A percentile compares a stretch with the other conserved stretches of the same genome.
phyloP scores from a whole-genome alignment of 2,888 invertebrate species.

The Polymixis lichenea region DNA sequence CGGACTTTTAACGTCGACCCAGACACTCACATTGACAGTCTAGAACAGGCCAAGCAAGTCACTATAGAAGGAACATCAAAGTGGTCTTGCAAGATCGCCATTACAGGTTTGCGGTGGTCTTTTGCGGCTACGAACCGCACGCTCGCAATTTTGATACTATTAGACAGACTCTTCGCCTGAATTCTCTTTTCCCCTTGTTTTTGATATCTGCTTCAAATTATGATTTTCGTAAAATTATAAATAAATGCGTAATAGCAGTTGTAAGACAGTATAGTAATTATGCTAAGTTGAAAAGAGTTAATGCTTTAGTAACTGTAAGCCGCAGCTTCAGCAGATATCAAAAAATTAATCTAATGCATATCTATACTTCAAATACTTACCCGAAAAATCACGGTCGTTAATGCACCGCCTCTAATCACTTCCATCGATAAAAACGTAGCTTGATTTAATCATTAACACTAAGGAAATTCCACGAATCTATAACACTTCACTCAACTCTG shows the following conservation, averaged over 20 bases:
- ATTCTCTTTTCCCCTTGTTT: constrained; percentile 82
- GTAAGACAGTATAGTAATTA: constrained; percentile 36
- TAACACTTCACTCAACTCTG: constrained; percentile 75
- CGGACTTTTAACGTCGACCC: constrained; percentile 99
- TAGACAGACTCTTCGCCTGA: constrained; percentile 89
- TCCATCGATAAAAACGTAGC: constrained; percentile 82
- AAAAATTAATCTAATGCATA: constrained; percentile 81
- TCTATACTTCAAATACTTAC: constrained; percentile 83
- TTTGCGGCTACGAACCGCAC: constrained; percentile 89
- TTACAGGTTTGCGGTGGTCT: constrained; percentile 96
- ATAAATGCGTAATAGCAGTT: constrained; percentile 53
- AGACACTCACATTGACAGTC: constrained; percentile 99
- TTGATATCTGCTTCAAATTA: constrained; percentile 84
- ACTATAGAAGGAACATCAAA: constrained; percentile 99
- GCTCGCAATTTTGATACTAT: constrained; percentile 89
- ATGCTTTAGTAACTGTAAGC: constrained; percentile 55
- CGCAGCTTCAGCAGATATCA: constrained; percentile 80
- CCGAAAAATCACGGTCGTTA: constrained; percentile 87
- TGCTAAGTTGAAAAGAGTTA: constrained; percentile 56
- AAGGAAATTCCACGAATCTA: constrained; percentile 89
- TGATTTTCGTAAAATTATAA: constrained; percentile 55
- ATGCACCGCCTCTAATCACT: constrained; percentile 88
- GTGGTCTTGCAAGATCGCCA: constrained; percentile 99
- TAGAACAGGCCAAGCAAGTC: constrained; percentile 99
- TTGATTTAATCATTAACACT: constrained; percentile 82